A percentile compares a stretch with the other conserved stretches of the same genome.
These are phyloP conservation scores for Stigmatopora argus DNA, from an alignment of 2,113 vertebrate species.

Conservation along the genomic window DNA sequence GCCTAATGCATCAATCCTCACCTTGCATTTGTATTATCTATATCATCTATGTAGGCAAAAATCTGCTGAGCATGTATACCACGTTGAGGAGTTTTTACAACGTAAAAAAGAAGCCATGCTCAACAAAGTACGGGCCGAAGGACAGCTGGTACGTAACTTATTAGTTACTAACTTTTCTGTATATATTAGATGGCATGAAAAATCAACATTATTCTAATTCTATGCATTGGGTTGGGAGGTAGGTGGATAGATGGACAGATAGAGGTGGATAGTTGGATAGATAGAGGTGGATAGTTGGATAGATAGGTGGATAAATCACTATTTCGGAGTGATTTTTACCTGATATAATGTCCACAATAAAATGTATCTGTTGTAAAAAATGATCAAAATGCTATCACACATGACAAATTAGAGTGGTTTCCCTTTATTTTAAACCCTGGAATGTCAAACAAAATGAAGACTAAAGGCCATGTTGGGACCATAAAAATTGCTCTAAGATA, in stretches of 20 bases:
- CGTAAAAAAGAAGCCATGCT: slow-evolving; percentile 89
- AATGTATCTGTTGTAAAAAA: neutral
- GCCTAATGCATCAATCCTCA: neutral
- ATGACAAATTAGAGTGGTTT: neutral
- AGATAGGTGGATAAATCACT: neutral
- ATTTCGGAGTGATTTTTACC: neutral
- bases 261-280: too few relatives aligned
- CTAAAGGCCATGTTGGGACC: neutral
- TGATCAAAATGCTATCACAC: too few relatives aligned
- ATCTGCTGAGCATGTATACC: slow-evolving; percentile 75
- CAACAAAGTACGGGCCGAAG: slow-evolving; percentile 95
- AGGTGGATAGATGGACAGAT: too few relatives aligned
- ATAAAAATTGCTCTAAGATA: neutral
- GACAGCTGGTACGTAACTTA: slow-evolving; percentile 79
- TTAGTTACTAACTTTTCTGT: neutral
- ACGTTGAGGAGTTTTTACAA: slow-evolving; percentile 93
- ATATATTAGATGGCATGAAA: too few relatives aligned
- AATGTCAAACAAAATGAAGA: neutral
- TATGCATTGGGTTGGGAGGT: too few relatives aligned
- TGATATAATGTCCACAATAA: neutral
- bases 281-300: too few relatives aligned
- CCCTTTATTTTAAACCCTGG: neutral
- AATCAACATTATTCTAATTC: too few relatives aligned
- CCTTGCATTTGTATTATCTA: neutral
- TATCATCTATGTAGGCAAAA: slow-evolving; percentile 70